Base-by-base conservation (phyloP, 1,140 invertebrate species). In the Meloidogyne floridensis region DNA sequence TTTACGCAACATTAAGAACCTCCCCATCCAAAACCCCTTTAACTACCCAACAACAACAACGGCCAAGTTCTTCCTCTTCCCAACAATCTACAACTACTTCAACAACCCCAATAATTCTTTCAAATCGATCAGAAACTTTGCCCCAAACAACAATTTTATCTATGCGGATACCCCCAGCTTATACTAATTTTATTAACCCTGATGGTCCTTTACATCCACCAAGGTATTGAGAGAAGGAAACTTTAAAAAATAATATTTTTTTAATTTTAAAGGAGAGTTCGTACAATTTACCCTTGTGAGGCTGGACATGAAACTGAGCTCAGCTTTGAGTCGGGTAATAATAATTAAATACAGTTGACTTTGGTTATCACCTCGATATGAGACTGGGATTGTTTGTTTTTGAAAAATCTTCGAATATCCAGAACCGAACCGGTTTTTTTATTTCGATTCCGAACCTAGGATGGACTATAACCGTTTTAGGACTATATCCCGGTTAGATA, bases 241-340 rank as follows among this genome's bases (percentile, higher is more conserved):
- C 4, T 73, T 20, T 20, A 71, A 47, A 73, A 73, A 3, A n/a
- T 13, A 43, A 72, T 11, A 53, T 4, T 73, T 47, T 15, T 73
- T 73, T 6, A 74, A 18, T 20, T n/a, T 15, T 15, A 18, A 65
- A 65, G 59, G n/a, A 65, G 72, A 74, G 43, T 74, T 32, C 72
- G 72, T 54, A 65, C 59, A 4, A 74, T 74, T 74, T 51, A 79
- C 56, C 77, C 77, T 32, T 79, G 77, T 69, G 18, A 69, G 11
- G 77, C 77, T 3, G 42, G 65, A 6, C 77, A 79, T 43, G 77
- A 79, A 20, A 79, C 77, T 43, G 77, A 79, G 59, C 77, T 79
- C 65, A 79, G 65, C n/a, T 79, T 79, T 70, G 77, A 18, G 53
- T 71, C 42, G 18, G 56, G 65, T 79, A 54, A 71, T 18, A 15